Base-by-base conservation (phyloP, 1,140 invertebrate genomes). In the Cydia pomonella region DNA sequence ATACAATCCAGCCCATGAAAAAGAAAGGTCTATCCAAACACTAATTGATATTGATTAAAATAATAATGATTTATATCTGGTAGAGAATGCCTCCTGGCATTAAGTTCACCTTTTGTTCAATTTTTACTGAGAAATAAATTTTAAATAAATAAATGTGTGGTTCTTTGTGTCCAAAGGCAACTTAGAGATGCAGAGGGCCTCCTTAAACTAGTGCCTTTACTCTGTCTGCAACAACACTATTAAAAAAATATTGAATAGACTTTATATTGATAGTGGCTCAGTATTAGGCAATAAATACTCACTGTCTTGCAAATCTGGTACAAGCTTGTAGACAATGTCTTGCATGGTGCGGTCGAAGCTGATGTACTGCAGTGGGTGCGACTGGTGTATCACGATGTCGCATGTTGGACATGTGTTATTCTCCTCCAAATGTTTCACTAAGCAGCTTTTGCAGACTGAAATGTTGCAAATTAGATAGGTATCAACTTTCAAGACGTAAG, bases 301-400 rank as follows among this genome's bases (percentile, higher is more conserved):
- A 97, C 97, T 96, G 92, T 97, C 96, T 93, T 98, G 97, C 79
- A 99, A 94, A 86, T 98, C 96, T 76, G 98, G 98, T 78, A 99
- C 98, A 80, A 99, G 93, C 95, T 99, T 99, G 93, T 98, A 99
- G 71, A 99, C 98, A 93, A 99, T 98, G 94, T 99, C 98, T 93
- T 99, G 99, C 97, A 99, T 98, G 76, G 98, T 99, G 82, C 98
- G 95, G 93, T 99, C 99, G 93, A 99, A 98, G 89, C 98, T 98
- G 82, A 99, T 98, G 85, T 99, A 99, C 85, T 99, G 97, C 53
- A 99, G 93, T 16, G 98, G 98, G 94, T 99, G 98, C 9, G 98
- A 99, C 88, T 99, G 98, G 92, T 99, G 98, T 82, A 99, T 99
- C 62, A 99, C 97, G 85, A 98, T 98, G 91, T 97, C 96, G 94